A percentile compares a stretch with the other conserved stretches of the same genome.
phyloP scores from a whole-genome alignment of 1,140 invertebrate genomes.

The Chelonus insularis region DNA sequence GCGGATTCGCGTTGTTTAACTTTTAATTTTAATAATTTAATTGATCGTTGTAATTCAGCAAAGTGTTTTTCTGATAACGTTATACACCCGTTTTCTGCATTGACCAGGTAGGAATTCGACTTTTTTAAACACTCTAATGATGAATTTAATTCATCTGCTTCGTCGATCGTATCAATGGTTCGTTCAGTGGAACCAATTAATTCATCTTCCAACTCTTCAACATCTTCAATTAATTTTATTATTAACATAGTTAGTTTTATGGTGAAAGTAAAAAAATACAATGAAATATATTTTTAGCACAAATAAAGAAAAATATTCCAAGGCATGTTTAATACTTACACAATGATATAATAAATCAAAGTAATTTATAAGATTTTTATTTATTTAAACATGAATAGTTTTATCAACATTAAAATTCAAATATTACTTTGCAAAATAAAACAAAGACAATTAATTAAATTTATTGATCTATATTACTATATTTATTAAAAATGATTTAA shows the following conservation, averaged over 20 bases:
- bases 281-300: conserved; percentile 22
- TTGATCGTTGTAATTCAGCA: conserved; percentile 65
- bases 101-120: conserved; percentile 47
- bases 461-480: too few relatives aligned
- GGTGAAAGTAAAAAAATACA: not conserved
- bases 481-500: too few relatives aligned
- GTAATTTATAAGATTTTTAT: too few relatives aligned
- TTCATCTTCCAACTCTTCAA: conserved; percentile 49
- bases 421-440: conserved; percentile 34
- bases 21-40: conserved; percentile 56
- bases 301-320: conserved; percentile 29
- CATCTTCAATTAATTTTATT: conserved; percentile 50
- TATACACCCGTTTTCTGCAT: conserved; percentile 65
- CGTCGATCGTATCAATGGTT: conserved; percentile 56
- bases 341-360: conserved; percentile 35
- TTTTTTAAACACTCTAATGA: conserved; percentile 22
- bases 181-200: not conserved
- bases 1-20: conserved; percentile 50
- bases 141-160: conserved; percentile 20
- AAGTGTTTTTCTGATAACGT: conserved; percentile 68
- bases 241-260: conserved; percentile 27
- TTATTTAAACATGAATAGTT: too few relatives aligned
- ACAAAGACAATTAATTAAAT: not conserved
- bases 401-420: too few relatives aligned
- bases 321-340: not conserved